phyloP scores from a whole-genome alignment of 2,888 invertebrate species.

The Chaitophorus viminalis region DNA sequence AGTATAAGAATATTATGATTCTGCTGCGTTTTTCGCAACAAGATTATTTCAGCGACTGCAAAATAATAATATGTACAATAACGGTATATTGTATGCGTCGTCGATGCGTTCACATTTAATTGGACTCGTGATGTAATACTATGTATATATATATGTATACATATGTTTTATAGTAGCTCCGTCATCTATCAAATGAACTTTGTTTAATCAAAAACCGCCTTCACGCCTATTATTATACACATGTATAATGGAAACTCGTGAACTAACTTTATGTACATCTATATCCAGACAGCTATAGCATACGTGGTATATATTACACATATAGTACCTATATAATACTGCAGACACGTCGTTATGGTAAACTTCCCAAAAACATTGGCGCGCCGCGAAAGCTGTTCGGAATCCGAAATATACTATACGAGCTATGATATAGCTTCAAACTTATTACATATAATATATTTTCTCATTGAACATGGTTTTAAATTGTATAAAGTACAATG shows the following conservation, averaged over 20 bases:
- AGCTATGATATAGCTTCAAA: neutral
- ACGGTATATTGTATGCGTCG: neutral
- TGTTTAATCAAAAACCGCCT: constrained; percentile 57
- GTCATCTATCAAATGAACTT: constrained; percentile 59
- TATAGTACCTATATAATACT: too few relatives aligned
- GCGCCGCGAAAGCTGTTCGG: constrained; percentile 13
- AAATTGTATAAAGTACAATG: too few relatives aligned
- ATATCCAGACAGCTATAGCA: too few relatives aligned
- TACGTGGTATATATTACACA: too few relatives aligned
- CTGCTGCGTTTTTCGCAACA: too few relatives aligned
- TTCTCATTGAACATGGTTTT: too few relatives aligned
- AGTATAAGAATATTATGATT: too few relatives aligned
- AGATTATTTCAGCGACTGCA: neutral
- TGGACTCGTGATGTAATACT: too few relatives aligned
- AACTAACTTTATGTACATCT: constrained; percentile 43
- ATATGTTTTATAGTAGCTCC: neutral
- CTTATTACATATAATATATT: too few relatives aligned
- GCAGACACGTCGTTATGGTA: neutral
- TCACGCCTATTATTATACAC: too few relatives aligned
- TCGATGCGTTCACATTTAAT: constrained; percentile 29
- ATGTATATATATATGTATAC: too few relatives aligned
- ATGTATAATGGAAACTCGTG: constrained; percentile 28
- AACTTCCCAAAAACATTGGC: constrained; percentile 45
- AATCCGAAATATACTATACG: constrained; percentile 38
- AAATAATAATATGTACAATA: neutral